These are phyloP conservation scores for Noturus placidus DNA, from an alignment of 2,113 vertebrate genomes.

Conservation along the genomic window DNA sequence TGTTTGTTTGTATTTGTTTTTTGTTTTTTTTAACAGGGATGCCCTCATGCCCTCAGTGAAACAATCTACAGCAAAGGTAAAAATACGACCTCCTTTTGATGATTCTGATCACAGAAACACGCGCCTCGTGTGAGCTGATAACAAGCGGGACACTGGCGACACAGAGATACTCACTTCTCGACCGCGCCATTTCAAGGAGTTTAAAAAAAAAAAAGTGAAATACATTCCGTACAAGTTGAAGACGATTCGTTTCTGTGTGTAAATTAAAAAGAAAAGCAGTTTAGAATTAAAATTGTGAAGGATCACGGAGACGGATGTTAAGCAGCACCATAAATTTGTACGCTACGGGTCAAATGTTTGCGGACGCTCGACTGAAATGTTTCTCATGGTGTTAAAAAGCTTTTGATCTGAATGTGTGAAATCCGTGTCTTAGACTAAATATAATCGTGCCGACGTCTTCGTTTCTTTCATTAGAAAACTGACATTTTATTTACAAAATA, in stretches of 20 bases:
- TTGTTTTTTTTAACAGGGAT: background rate
- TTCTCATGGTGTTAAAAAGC: too few species aligned
- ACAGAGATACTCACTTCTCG: background rate
- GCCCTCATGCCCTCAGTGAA: background rate
- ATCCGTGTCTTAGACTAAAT: too few species aligned
- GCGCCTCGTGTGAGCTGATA: background rate
- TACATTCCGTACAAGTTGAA: background rate
- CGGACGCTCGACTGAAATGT: too few species aligned
- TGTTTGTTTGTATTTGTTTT: background rate
- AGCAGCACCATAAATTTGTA: background rate
- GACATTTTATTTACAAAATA: too few species aligned
- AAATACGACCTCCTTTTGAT: background rate
- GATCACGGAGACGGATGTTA: background rate
- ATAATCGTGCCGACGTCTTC: too few species aligned
- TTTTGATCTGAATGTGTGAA: too few species aligned
- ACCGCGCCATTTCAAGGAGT: background rate
- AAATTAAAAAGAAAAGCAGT: too few species aligned
- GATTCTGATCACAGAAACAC: background rate
- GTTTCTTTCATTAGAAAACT: too few species aligned
- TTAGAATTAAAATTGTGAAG: background rate
- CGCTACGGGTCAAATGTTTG: too few species aligned
- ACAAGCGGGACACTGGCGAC: background rate
- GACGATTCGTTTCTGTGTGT: background rate
- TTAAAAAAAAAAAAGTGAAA: too few species aligned
- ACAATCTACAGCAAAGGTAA: constrained; percentile 61